These are phyloP conservation scores for Pseudobourletiella spinata DNA, from an alignment of 1,140 invertebrate species.

Conservation along the genomic window DNA sequence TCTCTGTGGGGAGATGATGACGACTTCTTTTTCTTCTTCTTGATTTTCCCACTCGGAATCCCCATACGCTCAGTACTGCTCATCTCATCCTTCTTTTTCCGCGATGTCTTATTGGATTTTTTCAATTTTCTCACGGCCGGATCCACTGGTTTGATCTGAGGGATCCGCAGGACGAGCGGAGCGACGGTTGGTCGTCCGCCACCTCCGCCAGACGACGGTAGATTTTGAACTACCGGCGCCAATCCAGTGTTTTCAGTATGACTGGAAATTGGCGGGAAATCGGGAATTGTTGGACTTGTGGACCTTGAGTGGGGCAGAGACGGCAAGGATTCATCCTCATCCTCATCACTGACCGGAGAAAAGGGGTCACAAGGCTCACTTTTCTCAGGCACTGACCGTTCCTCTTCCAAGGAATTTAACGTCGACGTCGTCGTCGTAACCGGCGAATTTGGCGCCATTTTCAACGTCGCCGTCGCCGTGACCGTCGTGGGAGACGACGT, in stretches of 20 bases:
- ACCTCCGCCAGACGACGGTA: neutral
- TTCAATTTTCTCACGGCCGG: too few relatives aligned
- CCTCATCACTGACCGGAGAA: neutral
- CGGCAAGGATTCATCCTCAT: neutral
- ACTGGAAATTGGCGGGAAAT: neutral
- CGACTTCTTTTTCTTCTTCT: neutral
- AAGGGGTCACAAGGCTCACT: neutral
- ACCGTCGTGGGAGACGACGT: too few relatives aligned
- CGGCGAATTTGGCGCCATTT: neutral
- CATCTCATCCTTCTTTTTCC: too few relatives aligned
- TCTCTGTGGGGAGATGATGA: neutral
- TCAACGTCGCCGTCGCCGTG: too few relatives aligned
- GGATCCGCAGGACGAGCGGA: constrained; percentile 14
- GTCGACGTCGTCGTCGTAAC: neutral
- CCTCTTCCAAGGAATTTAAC: neutral
- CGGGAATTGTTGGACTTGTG: too few relatives aligned
- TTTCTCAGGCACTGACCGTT: too few relatives aligned
- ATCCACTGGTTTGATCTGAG: constrained; percentile 1
- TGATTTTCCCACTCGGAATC: too few relatives aligned
- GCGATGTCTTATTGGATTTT: too few relatives aligned
- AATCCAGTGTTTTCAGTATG: neutral
- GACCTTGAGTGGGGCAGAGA: too few relatives aligned
- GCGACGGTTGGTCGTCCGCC: neutral
- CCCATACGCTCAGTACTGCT: too few relatives aligned
- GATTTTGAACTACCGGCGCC: neutral